Evolutionary conservation across 2,888 invertebrate species (phyloP), one percentile per base, ranked within the genome.

Genomic region (Theodoxus fluviatilis): DNA sequence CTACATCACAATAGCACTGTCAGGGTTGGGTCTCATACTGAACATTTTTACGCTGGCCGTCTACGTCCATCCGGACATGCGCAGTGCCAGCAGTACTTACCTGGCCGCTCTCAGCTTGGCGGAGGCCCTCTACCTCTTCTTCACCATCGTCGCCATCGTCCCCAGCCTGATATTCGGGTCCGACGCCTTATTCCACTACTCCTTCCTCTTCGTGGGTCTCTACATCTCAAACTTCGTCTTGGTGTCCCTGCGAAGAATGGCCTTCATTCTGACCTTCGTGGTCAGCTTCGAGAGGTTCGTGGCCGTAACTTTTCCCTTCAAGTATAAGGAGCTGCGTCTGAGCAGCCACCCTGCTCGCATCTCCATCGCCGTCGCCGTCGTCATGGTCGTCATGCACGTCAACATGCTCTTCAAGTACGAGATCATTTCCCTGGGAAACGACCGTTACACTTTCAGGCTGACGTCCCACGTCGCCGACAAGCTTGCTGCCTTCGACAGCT

Each of bases 271-370:
- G 18, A 59, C 59, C 18, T 6, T 6, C 33, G n/a, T 59, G 7
- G 59, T 59, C 6, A 18, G 33, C 2, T 31, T 35, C 4, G 59
- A 59, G 28, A 59, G 59, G 15, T 59, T 59, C 35, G 18, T 59
- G 6, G 59, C 59, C 12, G 59, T 59, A 3, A 9, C 59, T 1
- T 59, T 59, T 33, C 59, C 59, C 31, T 35, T 59, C n/a, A 59
- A 59, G 35, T 59, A 31, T 12, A 59, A 59, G 35, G 33, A 59
- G n/a, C 7, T 59, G 6, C 22, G 28, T 7, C 28, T 59, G 7
- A 28, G 31, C 6, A 22, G 59, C n/a, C n/a, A 28, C 6, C 59
- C 59, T 59, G 18, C n/a, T 2, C 18, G 31, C 6, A 33, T 59
- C 28, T 33, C 35, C 35, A 0, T 59, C 9, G 15, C 28, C 15